A percentile compares a stretch with the other conserved stretches of the same genome.
Evolutionary conservation across 2,797 vertebrate species (phyloP).

Genomic region (Hypotaenidia philippensis): DNA sequence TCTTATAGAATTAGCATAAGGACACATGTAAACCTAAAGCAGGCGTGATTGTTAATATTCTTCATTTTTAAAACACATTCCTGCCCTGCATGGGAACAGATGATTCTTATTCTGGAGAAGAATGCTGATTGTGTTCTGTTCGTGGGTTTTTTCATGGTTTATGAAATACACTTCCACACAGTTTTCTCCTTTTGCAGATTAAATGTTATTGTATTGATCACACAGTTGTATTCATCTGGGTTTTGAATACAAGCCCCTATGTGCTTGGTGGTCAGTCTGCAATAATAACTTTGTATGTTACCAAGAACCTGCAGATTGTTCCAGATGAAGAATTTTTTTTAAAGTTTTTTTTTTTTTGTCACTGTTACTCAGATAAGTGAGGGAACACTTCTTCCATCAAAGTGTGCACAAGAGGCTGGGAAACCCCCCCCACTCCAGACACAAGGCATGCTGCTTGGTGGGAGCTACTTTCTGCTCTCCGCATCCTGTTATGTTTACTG

Average conservation of each 20-base stretch:
- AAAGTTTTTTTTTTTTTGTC: background rate
- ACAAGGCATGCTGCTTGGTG: background rate
- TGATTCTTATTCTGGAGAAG: background rate
- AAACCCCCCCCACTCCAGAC: background rate
- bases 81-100: background rate
- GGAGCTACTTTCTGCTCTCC: background rate
- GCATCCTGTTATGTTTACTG: conserved; percentile 30
- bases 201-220: background rate
- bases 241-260: background rate
- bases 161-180: background rate
- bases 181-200: background rate
- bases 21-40: background rate
- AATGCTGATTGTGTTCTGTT: background rate
- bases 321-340: background rate
- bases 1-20: background rate
- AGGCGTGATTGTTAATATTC: background rate
- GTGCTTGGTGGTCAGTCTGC: background rate
- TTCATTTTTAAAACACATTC: background rate
- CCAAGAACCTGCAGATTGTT: background rate
- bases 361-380: background rate
- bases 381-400: background rate
- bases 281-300: background rate
- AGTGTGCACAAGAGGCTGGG: background rate
- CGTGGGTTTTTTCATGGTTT: background rate
- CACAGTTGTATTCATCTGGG: background rate